A percentile compares a stretch with the other conserved stretches of the same genome.
phyloP scores from a whole-genome alignment of 2,797 vertebrate genomes.

The Columba guinea region DNA sequence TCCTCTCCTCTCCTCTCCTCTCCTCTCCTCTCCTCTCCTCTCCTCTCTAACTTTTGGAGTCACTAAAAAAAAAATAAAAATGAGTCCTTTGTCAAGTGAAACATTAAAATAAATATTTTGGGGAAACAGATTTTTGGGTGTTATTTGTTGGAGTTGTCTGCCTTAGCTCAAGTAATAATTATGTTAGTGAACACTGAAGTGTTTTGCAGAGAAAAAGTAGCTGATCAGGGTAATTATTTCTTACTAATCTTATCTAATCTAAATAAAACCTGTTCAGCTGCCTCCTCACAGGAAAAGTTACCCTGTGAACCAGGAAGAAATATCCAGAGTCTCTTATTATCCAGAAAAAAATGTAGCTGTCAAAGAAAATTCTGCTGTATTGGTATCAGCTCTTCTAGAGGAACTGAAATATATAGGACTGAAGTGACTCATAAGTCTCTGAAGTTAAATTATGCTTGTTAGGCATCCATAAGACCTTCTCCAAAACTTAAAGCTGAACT shows the following conservation, averaged over 20 bases:
- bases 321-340: background rate
- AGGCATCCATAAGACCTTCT: background rate
- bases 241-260: background rate
- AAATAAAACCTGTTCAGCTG: background rate
- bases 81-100: background rate
- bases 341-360: background rate
- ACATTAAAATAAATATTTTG: background rate
- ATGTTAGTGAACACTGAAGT: background rate
- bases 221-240: background rate
- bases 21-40: too few relatives aligned
- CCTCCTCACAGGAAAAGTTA: background rate
- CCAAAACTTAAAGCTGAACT: background rate
- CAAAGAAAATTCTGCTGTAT: background rate
- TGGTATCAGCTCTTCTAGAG: background rate
- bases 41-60: background rate
- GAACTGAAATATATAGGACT: background rate
- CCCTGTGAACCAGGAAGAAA: background rate
- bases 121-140: background rate
- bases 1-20: too few relatives aligned
- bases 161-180: background rate
- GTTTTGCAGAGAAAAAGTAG: background rate
- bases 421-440: background rate
- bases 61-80: too few relatives aligned
- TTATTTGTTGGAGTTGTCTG: background rate
- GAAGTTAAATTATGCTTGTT: background rate